These are phyloP conservation scores for Drosophila incognita DNA, from an alignment of 2,888 invertebrate genomes.

Conservation along the genomic window DNA sequence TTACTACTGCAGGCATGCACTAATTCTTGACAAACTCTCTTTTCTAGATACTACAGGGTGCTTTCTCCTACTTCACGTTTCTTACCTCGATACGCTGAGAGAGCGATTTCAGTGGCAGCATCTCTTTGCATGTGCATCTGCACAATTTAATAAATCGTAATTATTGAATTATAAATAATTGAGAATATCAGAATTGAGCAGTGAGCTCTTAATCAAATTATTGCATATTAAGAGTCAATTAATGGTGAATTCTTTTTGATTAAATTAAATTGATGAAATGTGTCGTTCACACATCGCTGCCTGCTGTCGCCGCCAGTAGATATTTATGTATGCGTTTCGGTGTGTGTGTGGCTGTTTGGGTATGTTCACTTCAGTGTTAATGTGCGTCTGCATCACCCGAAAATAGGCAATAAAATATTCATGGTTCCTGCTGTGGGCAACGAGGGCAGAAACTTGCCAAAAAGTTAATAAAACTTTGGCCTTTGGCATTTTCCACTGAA, in stretches of 20 bases:
- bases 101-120: neutral
- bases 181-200: constrained; percentile 16
- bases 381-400: constrained; percentile 8
- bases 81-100: constrained; percentile 73
- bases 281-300: constrained; percentile 54
- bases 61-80: constrained; percentile 81
- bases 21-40: neutral
- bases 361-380: neutral
- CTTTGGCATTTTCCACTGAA: constrained; percentile 41
- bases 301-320: constrained; percentile 32
- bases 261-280: constrained; percentile 70
- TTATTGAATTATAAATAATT: constrained; percentile 60
- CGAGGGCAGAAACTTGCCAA: constrained; percentile 49
- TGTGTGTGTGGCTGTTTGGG: constrained; percentile 5
- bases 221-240: constrained; percentile 77
- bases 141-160: constrained; percentile 44
- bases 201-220: constrained; percentile 57
- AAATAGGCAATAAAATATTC: constrained; percentile 70
- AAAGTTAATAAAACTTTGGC: constrained; percentile 65
- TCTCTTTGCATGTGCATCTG: constrained; percentile 7
- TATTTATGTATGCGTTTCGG: constrained; percentile 8
- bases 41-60: constrained; percentile 74
- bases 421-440: constrained; percentile 44
- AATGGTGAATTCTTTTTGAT: constrained; percentile 75
- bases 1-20: neutral